These are phyloP conservation scores for Bellardia bayeri DNA, from an alignment of 2,888 invertebrate genomes.

Conservation along the genomic window DNA sequence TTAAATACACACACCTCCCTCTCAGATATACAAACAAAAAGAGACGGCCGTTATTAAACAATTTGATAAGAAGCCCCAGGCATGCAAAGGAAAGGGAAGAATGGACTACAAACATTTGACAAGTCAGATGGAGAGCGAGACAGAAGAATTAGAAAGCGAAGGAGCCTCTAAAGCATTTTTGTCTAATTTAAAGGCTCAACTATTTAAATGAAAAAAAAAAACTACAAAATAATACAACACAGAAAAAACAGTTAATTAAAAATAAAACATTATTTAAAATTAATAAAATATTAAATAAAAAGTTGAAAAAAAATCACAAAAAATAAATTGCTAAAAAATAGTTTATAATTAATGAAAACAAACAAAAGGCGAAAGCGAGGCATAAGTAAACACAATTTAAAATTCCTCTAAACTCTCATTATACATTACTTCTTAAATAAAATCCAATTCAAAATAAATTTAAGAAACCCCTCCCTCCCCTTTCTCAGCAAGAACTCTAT, in stretches of 20 bases:
- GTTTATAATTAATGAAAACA: slow-evolving; percentile 63
- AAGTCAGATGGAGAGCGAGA: slow-evolving; percentile 30
- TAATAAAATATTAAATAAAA: slow-evolving; percentile 64
- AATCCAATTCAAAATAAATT: slow-evolving; percentile 15
- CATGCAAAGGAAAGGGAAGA: slow-evolving; percentile 5
- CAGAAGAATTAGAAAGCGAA: background rate
- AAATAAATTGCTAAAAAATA: slow-evolving; percentile 60
- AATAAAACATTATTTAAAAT: slow-evolving; percentile 52
- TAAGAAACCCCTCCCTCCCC: background rate
- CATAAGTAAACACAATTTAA: slow-evolving; percentile 49
- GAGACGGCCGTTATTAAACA: slow-evolving; percentile 40
- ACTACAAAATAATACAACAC: slow-evolving; percentile 67
- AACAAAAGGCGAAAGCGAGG: slow-evolving; percentile 64
- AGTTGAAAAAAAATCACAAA: slow-evolving; percentile 39
- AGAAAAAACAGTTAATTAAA: slow-evolving; percentile 68
- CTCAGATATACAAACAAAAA: background rate
- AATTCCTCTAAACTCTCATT: slow-evolving; percentile 17
- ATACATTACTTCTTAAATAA: slow-evolving; percentile 4
- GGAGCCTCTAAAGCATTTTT: slow-evolving; percentile 39
- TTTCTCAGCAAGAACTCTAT: slow-evolving; percentile 26
- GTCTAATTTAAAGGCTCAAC: slow-evolving; percentile 39
- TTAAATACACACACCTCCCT: slow-evolving; percentile 26
- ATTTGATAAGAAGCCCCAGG: slow-evolving; percentile 19
- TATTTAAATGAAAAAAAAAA: slow-evolving; percentile 38
- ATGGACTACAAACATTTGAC: slow-evolving; percentile 17